A percentile compares a stretch with the other conserved stretches of the same genome.
Conservation (phyloP, 2,797 vertebrate genomes). For the Phoxinus dragarum region DNA sequence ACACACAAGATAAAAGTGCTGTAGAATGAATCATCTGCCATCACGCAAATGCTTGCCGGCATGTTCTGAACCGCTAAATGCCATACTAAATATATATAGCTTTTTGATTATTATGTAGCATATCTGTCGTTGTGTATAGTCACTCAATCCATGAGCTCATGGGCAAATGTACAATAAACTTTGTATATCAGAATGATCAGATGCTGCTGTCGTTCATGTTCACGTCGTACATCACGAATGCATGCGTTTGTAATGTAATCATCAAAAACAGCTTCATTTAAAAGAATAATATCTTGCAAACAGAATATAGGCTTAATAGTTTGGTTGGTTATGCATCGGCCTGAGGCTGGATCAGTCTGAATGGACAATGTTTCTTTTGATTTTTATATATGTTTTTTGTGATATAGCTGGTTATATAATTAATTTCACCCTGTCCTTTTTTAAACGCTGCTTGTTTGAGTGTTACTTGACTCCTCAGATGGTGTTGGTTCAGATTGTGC, state of each 20-base stretch:
- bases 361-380: background rate
- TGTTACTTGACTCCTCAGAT: too few species aligned
- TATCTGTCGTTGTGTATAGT: constrained; percentile 59
- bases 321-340: too few species aligned
- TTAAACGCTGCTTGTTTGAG: background rate
- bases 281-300: background rate
- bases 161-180: constrained; percentile 70
- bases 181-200: constrained; percentile 63
- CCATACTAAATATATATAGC: constrained; percentile 61
- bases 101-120: constrained; percentile 71
- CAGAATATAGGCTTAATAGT: background rate
- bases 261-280: background rate
- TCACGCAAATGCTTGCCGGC: constrained; percentile 62
- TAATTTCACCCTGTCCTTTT: background rate
- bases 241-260: background rate
- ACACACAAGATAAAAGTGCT: too few species aligned
- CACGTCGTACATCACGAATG: background rate
- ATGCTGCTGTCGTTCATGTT: constrained; percentile 8
- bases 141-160: constrained; percentile 62
- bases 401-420: background rate
- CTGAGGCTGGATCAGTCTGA: too few species aligned
- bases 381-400: background rate
- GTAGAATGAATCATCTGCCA: too few species aligned
- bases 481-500: too few species aligned
- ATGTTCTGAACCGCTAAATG: constrained; percentile 68